These are phyloP conservation scores for Hoplostethus atlanticus DNA, from an alignment of 2,797 vertebrate species.

Conservation along the genomic window DNA sequence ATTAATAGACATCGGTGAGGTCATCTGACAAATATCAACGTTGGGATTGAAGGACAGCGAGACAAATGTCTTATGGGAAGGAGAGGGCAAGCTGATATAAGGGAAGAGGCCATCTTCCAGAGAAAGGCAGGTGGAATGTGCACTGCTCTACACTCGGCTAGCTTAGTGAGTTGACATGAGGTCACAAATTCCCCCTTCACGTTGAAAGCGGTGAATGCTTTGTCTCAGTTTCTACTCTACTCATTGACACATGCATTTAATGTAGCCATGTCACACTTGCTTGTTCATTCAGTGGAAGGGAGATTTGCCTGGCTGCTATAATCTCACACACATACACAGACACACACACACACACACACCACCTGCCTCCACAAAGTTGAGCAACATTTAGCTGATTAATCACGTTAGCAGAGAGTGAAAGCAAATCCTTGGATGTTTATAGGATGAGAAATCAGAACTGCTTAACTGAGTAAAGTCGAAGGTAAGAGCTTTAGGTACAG, in stretches of 20 bases:
- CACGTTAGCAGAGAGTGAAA: constrained; percentile 55
- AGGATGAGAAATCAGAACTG: constrained; percentile 40
- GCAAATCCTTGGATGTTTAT: constrained; percentile 50
- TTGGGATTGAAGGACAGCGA: constrained; percentile 5
- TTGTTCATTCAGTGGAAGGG: constrained; percentile 49
- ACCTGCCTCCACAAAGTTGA: constrained; percentile 52
- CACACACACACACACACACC: constrained; percentile 34
- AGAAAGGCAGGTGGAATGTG: not conserved
- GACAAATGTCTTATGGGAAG: not conserved
- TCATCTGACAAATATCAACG: not conserved
- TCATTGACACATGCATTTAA: constrained; percentile 24
- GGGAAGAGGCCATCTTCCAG: not conserved
- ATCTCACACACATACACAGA: constrained; percentile 55
- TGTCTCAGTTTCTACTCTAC: constrained; percentile 26
- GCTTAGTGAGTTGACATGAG: not conserved
- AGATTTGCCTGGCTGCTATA: constrained; percentile 67
- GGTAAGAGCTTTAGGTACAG: constrained; percentile 39
- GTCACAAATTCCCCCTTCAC: constrained; percentile 3
- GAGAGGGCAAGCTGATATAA: not conserved
- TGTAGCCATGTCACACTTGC: constrained; percentile 53
- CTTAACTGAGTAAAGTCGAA: constrained; percentile 31
- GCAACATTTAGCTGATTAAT: constrained; percentile 72
- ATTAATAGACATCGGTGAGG: not conserved
- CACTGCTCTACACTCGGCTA: not conserved
- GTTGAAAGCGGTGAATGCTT: constrained; percentile 16